Evolutionary conservation across 2,888 invertebrate species (phyloP).

Genomic region (Phrixothrix hirtus): DNA sequence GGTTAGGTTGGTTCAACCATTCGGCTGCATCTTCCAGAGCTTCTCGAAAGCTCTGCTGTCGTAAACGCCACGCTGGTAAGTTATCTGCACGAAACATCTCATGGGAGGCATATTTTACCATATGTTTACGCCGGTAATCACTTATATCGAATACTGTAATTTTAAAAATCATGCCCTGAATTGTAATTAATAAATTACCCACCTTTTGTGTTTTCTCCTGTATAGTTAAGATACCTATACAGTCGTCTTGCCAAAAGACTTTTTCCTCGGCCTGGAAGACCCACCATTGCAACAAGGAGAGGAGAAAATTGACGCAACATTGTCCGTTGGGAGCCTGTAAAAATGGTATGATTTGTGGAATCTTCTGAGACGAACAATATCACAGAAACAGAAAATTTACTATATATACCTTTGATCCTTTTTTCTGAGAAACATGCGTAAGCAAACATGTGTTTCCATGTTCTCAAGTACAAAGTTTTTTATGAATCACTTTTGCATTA

Average conservation of each 20-base stretch:
- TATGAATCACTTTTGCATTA: too few relatives aligned
- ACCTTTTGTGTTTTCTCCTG: conserved; percentile 84
- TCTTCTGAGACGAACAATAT: too few relatives aligned
- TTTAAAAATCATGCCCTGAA: too few relatives aligned
- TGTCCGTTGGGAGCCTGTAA: conserved; percentile 27
- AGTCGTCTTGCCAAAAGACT: conserved; percentile 88
- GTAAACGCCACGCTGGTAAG: conserved; percentile 76
- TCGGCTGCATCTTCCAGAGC: conserved; percentile 84
- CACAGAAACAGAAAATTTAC: too few relatives aligned
- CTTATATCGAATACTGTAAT: conserved; percentile 90
- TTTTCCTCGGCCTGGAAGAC: conserved; percentile 90
- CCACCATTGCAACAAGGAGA: conserved; percentile 85
- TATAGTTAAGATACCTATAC: conserved; percentile 88
- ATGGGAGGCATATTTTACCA: conserved; percentile 79
- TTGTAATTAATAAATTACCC: conserved; percentile 36
- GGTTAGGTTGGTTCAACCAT: conserved; percentile 73
- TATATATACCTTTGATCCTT: too few relatives aligned
- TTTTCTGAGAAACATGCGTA: too few relatives aligned
- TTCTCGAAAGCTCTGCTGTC: conserved; percentile 80
- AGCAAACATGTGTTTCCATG: too few relatives aligned
- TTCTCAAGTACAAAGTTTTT: too few relatives aligned
- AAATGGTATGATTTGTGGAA: too few relatives aligned
- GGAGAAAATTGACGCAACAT: conserved; percentile 64
- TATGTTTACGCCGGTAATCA: conserved; percentile 83
- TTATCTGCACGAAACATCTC: conserved; percentile 89